Percentiles rank a stretch among this genome's conserved stretches.
Evolutionary conservation across 2,797 vertebrate genomes (phyloP).

Genomic region (Hafferia zeledoni): DNA sequence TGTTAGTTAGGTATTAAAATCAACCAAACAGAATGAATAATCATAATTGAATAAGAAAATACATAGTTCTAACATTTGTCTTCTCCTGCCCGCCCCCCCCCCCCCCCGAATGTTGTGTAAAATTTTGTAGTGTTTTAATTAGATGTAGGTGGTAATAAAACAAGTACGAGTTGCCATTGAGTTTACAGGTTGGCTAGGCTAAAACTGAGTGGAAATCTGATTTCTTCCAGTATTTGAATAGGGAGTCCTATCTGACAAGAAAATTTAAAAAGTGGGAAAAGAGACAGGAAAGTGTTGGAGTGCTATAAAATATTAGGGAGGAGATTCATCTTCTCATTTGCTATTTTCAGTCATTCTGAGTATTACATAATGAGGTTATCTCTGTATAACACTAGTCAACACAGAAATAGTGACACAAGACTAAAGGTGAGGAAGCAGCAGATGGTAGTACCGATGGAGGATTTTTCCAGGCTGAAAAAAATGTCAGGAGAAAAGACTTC

Average conservation of each 20-base stretch:
- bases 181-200: background rate
- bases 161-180: background rate
- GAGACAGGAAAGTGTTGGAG: background rate
- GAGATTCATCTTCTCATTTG: conserved; percentile 29
- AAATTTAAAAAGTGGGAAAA: conserved; percentile 3
- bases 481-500: conserved; percentile 28
- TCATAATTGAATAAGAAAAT: background rate
- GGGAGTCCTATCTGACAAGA: background rate
- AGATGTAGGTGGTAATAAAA: background rate
- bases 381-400: conserved; percentile 41
- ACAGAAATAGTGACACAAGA: conserved; percentile 18
- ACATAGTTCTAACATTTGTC: background rate
- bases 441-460: conserved; percentile 17
- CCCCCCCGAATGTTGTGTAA: background rate
- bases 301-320: conserved; percentile 10
- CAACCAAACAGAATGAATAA: background rate
- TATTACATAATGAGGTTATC: conserved; percentile 39
- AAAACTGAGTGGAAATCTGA: background rate
- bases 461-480: conserved; percentile 29
- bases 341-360: conserved; percentile 8
- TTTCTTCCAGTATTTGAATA: background rate
- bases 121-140: background rate
- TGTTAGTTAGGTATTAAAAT: background rate
- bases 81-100: too few relatives aligned
- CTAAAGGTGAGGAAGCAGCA: conserved; percentile 48